Conservation (phyloP, 2,888 invertebrate genomes). For the Priocnemis perturbator region DNA sequence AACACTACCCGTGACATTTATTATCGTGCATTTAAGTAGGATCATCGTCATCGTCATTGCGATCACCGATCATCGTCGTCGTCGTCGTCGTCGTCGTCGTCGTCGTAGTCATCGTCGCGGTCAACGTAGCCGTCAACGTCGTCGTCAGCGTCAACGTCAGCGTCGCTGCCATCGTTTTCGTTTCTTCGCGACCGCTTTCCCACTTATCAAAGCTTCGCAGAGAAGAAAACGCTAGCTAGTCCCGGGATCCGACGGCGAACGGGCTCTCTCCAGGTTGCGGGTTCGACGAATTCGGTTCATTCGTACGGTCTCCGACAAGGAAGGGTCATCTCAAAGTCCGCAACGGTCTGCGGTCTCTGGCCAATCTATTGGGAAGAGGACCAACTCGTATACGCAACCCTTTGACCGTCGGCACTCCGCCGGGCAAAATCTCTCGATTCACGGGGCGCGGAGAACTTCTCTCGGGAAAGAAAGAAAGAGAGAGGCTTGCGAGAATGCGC, state of each 20-base stretch:
- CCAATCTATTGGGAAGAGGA: neutral
- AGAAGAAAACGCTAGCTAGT: conserved; percentile 47
- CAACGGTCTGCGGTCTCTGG: neutral
- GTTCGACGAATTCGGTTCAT: neutral
- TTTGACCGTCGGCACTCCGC: no score
- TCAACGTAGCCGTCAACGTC: conserved; percentile 11
- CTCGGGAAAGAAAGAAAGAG: neutral
- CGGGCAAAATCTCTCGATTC: neutral
- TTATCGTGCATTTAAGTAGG: conserved; percentile 52
- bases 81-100: conserved; percentile 14
- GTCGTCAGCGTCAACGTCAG: neutral
- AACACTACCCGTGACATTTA: conserved; percentile 72
- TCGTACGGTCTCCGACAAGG: no score
- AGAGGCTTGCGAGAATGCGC: neutral
- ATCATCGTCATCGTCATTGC: no score
- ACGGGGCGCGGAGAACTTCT: neutral
- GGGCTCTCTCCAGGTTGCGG: neutral
- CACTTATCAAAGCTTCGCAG: conserved; percentile 33
- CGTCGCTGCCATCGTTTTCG: conserved; percentile 39
- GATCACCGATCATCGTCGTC: conserved; percentile 8
- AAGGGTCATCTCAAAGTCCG: conserved; percentile 2
- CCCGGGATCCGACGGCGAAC: conserved; percentile 40
- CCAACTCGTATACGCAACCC: neutral
- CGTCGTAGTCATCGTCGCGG: conserved; percentile 21
- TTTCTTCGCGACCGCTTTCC: conserved; percentile 43